Conservation (phyloP, 2,888 invertebrate species). For the Platerodrilus igneus region DNA sequence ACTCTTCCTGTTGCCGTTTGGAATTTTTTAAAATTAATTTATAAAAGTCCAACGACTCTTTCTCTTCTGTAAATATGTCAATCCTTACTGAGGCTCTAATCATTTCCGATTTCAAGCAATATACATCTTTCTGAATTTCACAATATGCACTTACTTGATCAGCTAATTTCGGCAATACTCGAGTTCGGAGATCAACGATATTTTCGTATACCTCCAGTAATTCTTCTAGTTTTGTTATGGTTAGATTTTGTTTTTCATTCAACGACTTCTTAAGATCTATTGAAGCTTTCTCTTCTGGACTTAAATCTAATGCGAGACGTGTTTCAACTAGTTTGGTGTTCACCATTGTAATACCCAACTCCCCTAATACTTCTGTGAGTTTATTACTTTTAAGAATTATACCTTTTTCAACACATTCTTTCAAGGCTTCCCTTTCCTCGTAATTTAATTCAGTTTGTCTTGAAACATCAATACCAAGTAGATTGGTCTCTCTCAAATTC, state of each 20-base stretch:
- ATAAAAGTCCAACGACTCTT: slow-evolving; percentile 45
- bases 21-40: slow-evolving; percentile 42
- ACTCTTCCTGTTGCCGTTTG: slow-evolving; percentile 41
- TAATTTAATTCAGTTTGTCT: slow-evolving; percentile 37
- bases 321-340: background rate
- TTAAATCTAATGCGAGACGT: slow-evolving; percentile 27
- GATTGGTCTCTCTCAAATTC: slow-evolving; percentile 1
- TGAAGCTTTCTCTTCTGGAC: slow-evolving; percentile 30
- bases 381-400: slow-evolving; percentile 36
- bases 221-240: slow-evolving; percentile 39
- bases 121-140: slow-evolving; percentile 41
- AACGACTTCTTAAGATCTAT: slow-evolving; percentile 43
- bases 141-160: slow-evolving; percentile 41
- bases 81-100: slow-evolving; percentile 32
- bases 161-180: slow-evolving; percentile 36
- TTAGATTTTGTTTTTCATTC: slow-evolving; percentile 39
- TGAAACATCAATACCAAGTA: slow-evolving; percentile 33
- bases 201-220: slow-evolving; percentile 38
- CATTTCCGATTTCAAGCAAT: slow-evolving; percentile 40
- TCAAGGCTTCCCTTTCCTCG: slow-evolving; percentile 40
- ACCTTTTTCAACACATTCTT: slow-evolving; percentile 35
- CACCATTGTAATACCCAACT: slow-evolving; percentile 9
- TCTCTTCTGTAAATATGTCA: slow-evolving; percentile 47
- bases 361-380: slow-evolving; percentile 30
- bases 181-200: slow-evolving; percentile 41